Evolutionary conservation across 23 tunicate genomes (phyloP).

Genomic region (Styela plicata): DNA sequence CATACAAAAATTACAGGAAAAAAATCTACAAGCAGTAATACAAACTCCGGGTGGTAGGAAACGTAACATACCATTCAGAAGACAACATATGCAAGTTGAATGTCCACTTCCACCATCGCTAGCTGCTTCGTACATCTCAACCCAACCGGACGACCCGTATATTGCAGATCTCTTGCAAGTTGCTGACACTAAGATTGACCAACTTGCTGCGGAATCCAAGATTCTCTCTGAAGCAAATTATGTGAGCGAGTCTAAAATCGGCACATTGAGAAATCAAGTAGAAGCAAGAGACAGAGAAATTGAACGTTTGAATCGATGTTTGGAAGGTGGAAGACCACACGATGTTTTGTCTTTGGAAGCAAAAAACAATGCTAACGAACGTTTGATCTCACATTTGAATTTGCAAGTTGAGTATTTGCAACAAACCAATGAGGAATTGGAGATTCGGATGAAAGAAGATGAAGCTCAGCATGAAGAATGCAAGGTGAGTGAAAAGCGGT

Average conservation of each 20-base stretch:
- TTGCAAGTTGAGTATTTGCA: conserved; percentile 92
- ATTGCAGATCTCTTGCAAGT: conserved; percentile 94
- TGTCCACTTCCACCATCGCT: conserved; percentile 72
- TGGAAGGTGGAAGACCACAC: conserved; percentile 98
- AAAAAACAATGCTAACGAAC: conserved; percentile 78
- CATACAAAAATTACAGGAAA: conserved; percentile 91
- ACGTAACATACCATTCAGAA: conserved; percentile 80
- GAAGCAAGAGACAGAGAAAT: conserved; percentile 86
- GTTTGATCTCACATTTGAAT: conserved; percentile 85
- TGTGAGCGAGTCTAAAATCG: conserved; percentile 53
- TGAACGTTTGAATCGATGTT: conserved; percentile 77
- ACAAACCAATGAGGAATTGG: conserved; percentile 84
- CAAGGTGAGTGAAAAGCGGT: conserved; percentile 41
- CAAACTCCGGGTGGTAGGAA: conserved; percentile 93
- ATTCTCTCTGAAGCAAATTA: conserved; percentile 43
- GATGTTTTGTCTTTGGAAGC: conserved; percentile 92
- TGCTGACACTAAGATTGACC: conserved; percentile 79
- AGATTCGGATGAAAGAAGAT: conserved; percentile 58
- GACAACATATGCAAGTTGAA: conserved; percentile 95
- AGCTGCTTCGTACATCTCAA: conserved; percentile 41
- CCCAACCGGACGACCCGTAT: conserved; percentile 95
- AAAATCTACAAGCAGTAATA: conserved; percentile 88
- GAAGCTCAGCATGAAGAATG: conserved; percentile 60
- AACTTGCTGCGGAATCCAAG: conserved; percentile 53
- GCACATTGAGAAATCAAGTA: conserved; percentile 52